Evolutionary conservation across 2,113 vertebrate species (phyloP), one percentile per base, ranked within the genome.

Genomic region (Eurypyga helias): DNA sequence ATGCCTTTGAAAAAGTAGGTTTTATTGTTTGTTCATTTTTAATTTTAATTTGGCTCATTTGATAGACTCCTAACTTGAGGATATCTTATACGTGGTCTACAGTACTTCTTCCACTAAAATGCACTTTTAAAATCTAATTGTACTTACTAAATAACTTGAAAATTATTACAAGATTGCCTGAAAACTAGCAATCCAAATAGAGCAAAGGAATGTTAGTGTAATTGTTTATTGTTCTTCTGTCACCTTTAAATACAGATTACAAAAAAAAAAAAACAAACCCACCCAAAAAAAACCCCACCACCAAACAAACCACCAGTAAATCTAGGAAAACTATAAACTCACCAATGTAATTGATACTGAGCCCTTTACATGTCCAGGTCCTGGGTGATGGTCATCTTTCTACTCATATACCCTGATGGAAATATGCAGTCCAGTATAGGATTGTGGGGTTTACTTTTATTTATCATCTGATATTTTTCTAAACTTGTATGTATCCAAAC

Each of bases 281-380:
- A n/a, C n/a, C n/a, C n/a, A 54, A n/a, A 33, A 11, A 23, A 43
- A 24, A 5, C 0, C 6, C 28, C 13, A 4, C n/a, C n/a, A n/a
- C n/a, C n/a, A n/a, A n/a, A n/a, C 10, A 26, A 6, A 19, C 19
- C 10, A 48, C 13, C 5, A 31, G 3, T 43, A 66, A 72, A 69
- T 77, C 2, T 91, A 19, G 33, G 6, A 3, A 31, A 43, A n/a
- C 3, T 17, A 13, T n/a, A 33, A 77, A 60, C 49, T 77, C n/a
- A 64, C 29, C 17, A 48, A 7, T 2, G 3, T 48, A 12, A 38
- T 81, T 93, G 71, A 43, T 21, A 7, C 7, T 25, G 17, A 75
- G 4, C 11, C 13, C 10, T 66, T 72, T 34, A n/a, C 36, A 48
- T 29, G 10, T 46, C 17, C 21, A 51, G 7, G 9, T 31, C 28